Evolutionary conservation across 2,888 invertebrate species (phyloP).

Genomic region (Lasioglossum lativentre): DNA sequence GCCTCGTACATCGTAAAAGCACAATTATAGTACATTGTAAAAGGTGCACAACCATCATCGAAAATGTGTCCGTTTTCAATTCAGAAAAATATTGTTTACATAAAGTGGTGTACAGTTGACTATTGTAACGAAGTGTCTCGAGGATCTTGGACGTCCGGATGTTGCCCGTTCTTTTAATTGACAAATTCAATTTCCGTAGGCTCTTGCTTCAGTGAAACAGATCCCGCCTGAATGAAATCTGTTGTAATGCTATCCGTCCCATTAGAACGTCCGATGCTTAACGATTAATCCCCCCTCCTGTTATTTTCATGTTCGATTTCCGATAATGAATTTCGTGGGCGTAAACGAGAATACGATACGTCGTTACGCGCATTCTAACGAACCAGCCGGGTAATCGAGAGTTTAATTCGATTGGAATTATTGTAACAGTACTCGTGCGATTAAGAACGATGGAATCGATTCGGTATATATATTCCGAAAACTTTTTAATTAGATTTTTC

Average conservation of each 20-base stretch:
- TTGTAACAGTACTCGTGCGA: constrained; percentile 16
- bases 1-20: neutral
- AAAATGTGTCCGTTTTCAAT: no score
- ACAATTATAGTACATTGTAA: neutral
- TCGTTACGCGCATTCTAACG: constrained; percentile 15
- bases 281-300: constrained; percentile 52
- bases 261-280: constrained; percentile 51
- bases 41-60: neutral
- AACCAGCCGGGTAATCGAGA: neutral
- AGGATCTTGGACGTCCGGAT: neutral
- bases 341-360: constrained; percentile 5
- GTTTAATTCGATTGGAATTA: constrained; percentile 23
- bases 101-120: neutral
- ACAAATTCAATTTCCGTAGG: constrained; percentile 28
- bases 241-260: constrained; percentile 42
- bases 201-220: constrained; percentile 42
- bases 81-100: neutral
- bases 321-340: constrained; percentile 62
- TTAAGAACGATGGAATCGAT: constrained; percentile 14
- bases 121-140: neutral
- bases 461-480: neutral
- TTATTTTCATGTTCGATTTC: constrained; percentile 48
- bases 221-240: constrained; percentile 37
- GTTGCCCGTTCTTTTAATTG: neutral
- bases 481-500: neutral